phyloP scores from a whole-genome alignment of 2,888 invertebrate genomes.

The Melipona beecheii region DNA sequence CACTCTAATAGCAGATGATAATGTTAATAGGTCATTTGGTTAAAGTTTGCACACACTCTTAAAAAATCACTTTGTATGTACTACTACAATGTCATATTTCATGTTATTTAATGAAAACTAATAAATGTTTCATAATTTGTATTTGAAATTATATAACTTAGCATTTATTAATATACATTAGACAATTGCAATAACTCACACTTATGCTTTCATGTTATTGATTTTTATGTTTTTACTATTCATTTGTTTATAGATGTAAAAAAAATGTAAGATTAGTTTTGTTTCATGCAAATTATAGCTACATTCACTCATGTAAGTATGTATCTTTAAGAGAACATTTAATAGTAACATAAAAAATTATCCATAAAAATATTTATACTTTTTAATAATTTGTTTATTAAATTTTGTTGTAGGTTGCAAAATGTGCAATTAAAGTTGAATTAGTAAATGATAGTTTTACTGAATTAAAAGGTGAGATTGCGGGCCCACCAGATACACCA shows the following conservation, averaged over 20 bases:
- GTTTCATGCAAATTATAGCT: slow-evolving; percentile 36
- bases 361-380: slow-evolving; percentile 3
- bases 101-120: slow-evolving; percentile 26
- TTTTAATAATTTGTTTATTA: slow-evolving; percentile 13
- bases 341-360: not conserved
- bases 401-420: slow-evolving; percentile 88
- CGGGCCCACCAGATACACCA: slow-evolving; percentile 99
- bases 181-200: not conserved
- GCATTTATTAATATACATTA: slow-evolving; percentile 12
- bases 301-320: slow-evolving; percentile 36
- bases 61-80: slow-evolving; percentile 24
- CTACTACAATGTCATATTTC: not conserved
- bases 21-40: slow-evolving; percentile 73
- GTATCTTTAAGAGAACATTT: slow-evolving; percentile 7
- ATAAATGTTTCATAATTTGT: slow-evolving; percentile 1
- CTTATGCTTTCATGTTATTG: slow-evolving; percentile 16
- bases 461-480: slow-evolving; percentile 96
- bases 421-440: slow-evolving; percentile 95
- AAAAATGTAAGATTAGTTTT: slow-evolving; percentile 34
- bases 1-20: slow-evolving; percentile 61
- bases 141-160: slow-evolving; percentile 14
- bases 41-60: slow-evolving; percentile 54
- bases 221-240: slow-evolving; percentile 27
- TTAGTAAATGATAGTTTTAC: slow-evolving; percentile 95
- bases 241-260: slow-evolving; percentile 49